A percentile compares a stretch with the other conserved stretches of the same genome.
Evolutionary conservation across 2,113 vertebrate species (phyloP).

Genomic region (Agelaius phoeniceus): DNA sequence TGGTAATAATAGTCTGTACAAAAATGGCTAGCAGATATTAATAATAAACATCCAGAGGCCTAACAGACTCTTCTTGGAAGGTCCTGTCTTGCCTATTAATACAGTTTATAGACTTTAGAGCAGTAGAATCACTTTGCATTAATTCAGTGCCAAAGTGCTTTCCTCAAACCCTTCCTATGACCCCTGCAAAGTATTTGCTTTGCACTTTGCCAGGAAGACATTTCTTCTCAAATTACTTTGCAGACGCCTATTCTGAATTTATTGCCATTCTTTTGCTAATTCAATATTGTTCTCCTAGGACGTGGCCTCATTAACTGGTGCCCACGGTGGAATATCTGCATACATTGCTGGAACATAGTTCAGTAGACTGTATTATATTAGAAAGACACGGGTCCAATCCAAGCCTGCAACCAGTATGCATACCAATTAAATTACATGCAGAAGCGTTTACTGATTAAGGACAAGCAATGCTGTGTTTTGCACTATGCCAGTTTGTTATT

Average conservation of each 20-base stretch:
- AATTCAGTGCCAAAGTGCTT: neutral
- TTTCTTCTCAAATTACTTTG: conserved; percentile 24
- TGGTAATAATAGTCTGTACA: neutral
- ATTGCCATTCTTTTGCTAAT: conserved; percentile 27
- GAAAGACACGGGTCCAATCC: neutral
- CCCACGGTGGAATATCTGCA: neutral
- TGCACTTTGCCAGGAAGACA: conserved; percentile 15
- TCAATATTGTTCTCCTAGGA: neutral
- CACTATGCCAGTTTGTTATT: neutral
- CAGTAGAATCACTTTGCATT: neutral
- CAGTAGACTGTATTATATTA: neutral
- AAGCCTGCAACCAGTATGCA: neutral
- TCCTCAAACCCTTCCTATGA: neutral
- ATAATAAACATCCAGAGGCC: neutral
- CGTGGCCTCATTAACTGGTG: neutral
- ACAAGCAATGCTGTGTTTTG: neutral
- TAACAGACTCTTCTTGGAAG: neutral
- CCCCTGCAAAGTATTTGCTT: neutral
- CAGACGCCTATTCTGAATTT: neutral
- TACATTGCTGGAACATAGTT: neutral
- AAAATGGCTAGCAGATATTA: neutral
- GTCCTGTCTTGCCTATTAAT: neutral
- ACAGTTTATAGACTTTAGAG: neutral
- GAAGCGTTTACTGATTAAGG: neutral
- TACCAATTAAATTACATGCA: neutral